Evolutionary conservation across 2,888 invertebrate genomes (phyloP).

Genomic region (Rhamphomyia laevipes): DNA sequence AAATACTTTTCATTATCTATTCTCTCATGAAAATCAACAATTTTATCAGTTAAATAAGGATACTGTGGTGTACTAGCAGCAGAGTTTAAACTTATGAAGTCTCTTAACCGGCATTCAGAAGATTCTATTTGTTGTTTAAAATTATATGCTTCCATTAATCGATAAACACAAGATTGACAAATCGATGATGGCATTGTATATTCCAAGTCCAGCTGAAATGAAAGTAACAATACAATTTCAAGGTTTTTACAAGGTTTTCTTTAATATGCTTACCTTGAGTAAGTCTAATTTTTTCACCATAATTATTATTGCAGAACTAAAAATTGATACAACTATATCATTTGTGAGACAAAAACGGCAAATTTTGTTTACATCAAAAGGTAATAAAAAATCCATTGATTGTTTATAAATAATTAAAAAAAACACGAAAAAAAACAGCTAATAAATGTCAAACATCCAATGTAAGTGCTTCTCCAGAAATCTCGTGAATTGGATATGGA

Average conservation of each 20-base stretch:
- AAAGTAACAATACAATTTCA: constrained; percentile 6
- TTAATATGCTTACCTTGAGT: constrained; percentile 7
- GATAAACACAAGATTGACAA: constrained; percentile 27
- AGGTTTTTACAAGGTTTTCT: constrained; percentile 11
- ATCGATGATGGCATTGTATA: constrained; percentile 25
- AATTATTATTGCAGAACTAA: constrained; percentile 15
- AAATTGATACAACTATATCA: constrained; percentile 24
- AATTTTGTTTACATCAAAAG: constrained; percentile 21
- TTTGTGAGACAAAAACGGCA: constrained; percentile 28
- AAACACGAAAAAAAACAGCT: too few relatives aligned
- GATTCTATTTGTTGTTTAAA: constrained; percentile 26
- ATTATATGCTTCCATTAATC: constrained; percentile 26
- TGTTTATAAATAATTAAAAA: too few relatives aligned
- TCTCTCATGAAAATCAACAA: background rate
- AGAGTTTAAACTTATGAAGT: constrained; percentile 18
- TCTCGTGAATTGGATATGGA: too few relatives aligned
- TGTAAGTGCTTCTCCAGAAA: too few relatives aligned
- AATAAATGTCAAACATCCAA: too few relatives aligned
- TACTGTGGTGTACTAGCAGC: background rate
- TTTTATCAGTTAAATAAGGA: background rate
- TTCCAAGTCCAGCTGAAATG: constrained; percentile 19
- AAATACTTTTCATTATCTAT: background rate
- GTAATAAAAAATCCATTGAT: background rate
- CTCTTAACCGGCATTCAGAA: constrained; percentile 24
- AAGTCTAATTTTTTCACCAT: constrained; percentile 10